Conservation (phyloP, 2,888 invertebrate species). For the Phoronis australis region DNA sequence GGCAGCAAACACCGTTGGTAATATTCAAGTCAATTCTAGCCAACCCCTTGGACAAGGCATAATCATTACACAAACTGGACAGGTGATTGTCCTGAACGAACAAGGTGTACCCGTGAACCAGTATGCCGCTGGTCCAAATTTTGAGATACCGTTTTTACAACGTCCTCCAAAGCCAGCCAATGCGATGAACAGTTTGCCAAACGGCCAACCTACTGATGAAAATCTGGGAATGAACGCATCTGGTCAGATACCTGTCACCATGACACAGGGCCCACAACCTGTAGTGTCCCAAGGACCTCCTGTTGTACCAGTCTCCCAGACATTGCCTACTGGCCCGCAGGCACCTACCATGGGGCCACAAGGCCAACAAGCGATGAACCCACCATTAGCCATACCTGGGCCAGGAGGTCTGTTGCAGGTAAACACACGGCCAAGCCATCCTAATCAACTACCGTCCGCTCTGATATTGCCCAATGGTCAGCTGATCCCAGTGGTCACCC, state of each 20-base stretch:
- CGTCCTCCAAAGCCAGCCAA: too few relatives aligned
- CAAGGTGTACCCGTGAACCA: conserved; percentile 27
- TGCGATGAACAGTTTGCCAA: too few relatives aligned
- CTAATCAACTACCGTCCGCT: conserved; percentile 45
- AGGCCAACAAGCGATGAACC: neutral
- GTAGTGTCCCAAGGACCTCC: neutral
- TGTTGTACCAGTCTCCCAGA: neutral
- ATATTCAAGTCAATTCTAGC: too few relatives aligned
- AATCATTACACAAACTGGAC: conserved; percentile 24
- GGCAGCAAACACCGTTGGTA: too few relatives aligned
- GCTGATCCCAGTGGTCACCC: conserved; percentile 52
- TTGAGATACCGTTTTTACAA: neutral
- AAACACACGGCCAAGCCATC: conserved; percentile 23
- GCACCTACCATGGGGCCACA: conserved; percentile 11
- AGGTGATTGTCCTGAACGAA: conserved; percentile 33
- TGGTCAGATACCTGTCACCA: conserved; percentile 7
- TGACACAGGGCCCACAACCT: conserved; percentile 6
- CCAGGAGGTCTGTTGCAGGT: conserved; percentile 15
- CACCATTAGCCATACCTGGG: neutral
- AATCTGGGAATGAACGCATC: conserved; percentile 25
- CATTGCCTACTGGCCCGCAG: conserved; percentile 10
- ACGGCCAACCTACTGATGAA: neutral
- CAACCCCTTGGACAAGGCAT: too few relatives aligned
- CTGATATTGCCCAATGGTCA: conserved; percentile 52
- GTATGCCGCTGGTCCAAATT: neutral